Evolutionary conservation across 2,797 vertebrate species (phyloP), one percentile per base, ranked within the genome.

Genomic region (Linurgus olivaceus): DNA sequence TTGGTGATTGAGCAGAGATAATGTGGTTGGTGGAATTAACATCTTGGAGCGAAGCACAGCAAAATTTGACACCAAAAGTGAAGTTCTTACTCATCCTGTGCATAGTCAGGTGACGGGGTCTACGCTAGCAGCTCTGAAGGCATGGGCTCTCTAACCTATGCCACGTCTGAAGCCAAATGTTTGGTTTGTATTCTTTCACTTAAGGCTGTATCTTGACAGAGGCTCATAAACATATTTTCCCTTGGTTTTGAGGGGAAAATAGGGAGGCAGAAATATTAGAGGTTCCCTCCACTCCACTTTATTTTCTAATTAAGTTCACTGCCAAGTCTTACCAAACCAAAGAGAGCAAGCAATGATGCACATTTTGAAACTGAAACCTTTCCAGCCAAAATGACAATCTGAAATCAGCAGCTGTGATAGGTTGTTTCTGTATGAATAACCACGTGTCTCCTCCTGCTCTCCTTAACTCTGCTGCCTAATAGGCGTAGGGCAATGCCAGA

Each of bases 191-290:
- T 44, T 90, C 58, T 59, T 73, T 54, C 44, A 18, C 68, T 93
- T 95, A 96, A 96, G 94, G 93, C 94, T 94, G 57, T 68, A 20
- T 54, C 58, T 75, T 76, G 62, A 58, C 62, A 14, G 72, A 93
- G n/a, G 76, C 88, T 86, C 24, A 9, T 31, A 67, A 87, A 88
- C n/a, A 3, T 1, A 75, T 37, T 40, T 73, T 65, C 75, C 88
- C 68, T 90, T 58, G 13, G 68, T 92, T 91, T 65, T 72, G 37
- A 68, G 33, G 48, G 54, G 47, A 94, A 77, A 65, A n/a, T 35
- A 65, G 0, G 0, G 90, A 95, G 57, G 78, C 75, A 94, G 66
- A 83, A 65, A 50, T 52, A 54, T 14, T 35, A 71, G n/a, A 47
- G 0, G 11, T 42, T 75, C 24, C 68, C 40, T 66, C 40, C 0